A percentile compares a stretch with the other conserved stretches of the same genome.
These are phyloP conservation scores for Apotomis capreana DNA, from an alignment of 2,888 invertebrate genomes.

Conservation along the genomic window DNA sequence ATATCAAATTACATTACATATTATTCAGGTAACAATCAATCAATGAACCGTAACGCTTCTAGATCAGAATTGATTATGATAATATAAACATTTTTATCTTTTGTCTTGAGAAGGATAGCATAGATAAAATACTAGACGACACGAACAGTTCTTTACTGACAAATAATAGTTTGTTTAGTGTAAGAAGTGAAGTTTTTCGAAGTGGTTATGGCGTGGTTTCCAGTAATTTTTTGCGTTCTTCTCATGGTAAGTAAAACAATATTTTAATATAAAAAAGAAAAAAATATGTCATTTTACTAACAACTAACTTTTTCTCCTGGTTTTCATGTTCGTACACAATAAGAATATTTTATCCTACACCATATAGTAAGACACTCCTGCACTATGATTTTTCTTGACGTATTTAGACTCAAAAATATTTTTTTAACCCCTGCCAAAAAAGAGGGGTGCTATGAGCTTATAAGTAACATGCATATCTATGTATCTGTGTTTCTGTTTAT, in stretches of 20 bases:
- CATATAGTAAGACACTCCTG: too few species aligned
- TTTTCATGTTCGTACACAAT: too few species aligned
- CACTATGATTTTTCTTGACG: too few species aligned
- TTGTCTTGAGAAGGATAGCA: constrained; percentile 45
- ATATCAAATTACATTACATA: constrained; percentile 34
- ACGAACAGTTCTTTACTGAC: constrained; percentile 67
- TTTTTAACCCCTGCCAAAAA: too few species aligned
- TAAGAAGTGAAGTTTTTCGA: constrained; percentile 61
- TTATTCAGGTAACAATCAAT: constrained; percentile 51
- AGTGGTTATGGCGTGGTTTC: constrained; percentile 60
- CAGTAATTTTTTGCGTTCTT: constrained; percentile 52
- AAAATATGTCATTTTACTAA: constrained; percentile 23
- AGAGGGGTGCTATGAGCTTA: too few species aligned
- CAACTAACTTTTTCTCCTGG: too few species aligned
- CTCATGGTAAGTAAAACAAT: constrained; percentile 61
- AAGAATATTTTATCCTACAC: too few species aligned
- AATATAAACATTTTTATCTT: constrained; percentile 38
- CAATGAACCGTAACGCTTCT: constrained; percentile 23
- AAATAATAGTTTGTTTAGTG: constrained; percentile 67
- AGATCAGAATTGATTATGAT: constrained; percentile 51
- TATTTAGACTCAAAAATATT: too few species aligned
- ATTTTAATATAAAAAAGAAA: too few species aligned
- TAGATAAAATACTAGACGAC: constrained; percentile 49
- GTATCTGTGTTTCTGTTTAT: too few species aligned
- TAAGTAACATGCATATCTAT: too few species aligned